Conservation (phyloP, 2,888 invertebrate species). For the Phengaris arion region DNA sequence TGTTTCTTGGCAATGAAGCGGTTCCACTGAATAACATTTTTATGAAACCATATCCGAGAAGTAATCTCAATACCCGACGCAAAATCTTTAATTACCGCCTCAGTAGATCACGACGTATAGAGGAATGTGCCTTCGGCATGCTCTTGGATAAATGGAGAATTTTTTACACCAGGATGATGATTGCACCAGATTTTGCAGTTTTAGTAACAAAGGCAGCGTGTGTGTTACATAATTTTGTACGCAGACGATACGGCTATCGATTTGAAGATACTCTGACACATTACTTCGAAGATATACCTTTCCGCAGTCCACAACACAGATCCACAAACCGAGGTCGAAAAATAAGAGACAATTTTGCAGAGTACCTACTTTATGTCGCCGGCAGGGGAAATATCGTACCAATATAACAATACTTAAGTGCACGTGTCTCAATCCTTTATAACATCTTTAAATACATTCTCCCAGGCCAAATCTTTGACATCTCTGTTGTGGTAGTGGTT, state of each 20-base stretch:
- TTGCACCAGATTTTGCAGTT: slow-evolving; percentile 35
- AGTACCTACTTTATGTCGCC: slow-evolving; percentile 40
- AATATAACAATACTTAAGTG: slow-evolving; percentile 35
- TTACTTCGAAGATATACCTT: slow-evolving; percentile 36
- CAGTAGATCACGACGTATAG: background rate
- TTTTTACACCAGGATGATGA: slow-evolving; percentile 39
- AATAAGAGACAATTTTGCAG: slow-evolving; percentile 41
- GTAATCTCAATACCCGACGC: background rate
- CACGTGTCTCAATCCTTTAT: no score
- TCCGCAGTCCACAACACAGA: slow-evolving; percentile 33
- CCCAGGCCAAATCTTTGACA: no score
- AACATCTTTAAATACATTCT: no score
- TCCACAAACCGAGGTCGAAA: slow-evolving; percentile 37
- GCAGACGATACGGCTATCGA: slow-evolving; percentile 38
- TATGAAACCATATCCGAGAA: background rate
- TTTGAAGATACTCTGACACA: slow-evolving; percentile 40
- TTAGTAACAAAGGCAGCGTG: slow-evolving; percentile 35
- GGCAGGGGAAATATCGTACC: slow-evolving; percentile 39
- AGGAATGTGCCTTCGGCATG: background rate
- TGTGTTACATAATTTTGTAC: slow-evolving; percentile 38
- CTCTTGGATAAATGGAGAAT: slow-evolving; percentile 27
- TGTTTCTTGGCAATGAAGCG: background rate
- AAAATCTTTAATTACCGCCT: slow-evolving; percentile 1
- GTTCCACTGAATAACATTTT: background rate
- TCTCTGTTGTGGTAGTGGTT: no score